Base-by-base conservation (phyloP, 2,113 vertebrate genomes). In the Grus americana region DNA sequence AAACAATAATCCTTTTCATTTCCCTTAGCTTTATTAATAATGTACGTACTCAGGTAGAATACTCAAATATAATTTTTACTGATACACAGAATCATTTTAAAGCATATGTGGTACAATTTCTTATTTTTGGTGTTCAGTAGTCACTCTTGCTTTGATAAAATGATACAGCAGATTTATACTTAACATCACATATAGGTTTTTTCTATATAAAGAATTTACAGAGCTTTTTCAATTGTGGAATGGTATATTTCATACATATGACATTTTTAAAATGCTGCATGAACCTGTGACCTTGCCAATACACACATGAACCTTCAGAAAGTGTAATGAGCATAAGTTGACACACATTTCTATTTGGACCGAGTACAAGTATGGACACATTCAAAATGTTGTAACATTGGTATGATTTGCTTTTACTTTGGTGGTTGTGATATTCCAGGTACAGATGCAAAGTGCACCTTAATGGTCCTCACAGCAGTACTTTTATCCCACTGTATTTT, bases 121-220 rank as follows among this genome's bases (percentile, higher is more conserved):
- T 92, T 78, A 38, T 93, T 97, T 98, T 97, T 95, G 95, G 95
- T 95, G 81, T 93, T 92, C 24, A 90, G 92, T 96, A 96, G 92
- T 96, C 22, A 3, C 84, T 95, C 96, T 94, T 96, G 76, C 95
- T 97, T 93, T 94, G 42, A 86, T 93, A 91, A 93, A 96, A 95
- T 46, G 92, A 94, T 65, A 98, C 54, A 96, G 92, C 42, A 97
- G 86, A 92, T 91, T 92, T 92, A 97, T 62, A 95, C 70, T 94
- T 92, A 75, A 76, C 68, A 95, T 96, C 84, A 95, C 83, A 92
- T 82, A 83, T 34, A 93, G 26, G 23, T 87, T 94, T 92, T 91
- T 65, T 94, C 86, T 97, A 97, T 89, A 95, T 93, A 97, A 98
- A 97, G 96, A 96, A 96, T 98, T 98, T 94, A 97, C 90, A 97